A percentile compares a stretch with the other conserved stretches of the same genome.
These are phyloP conservation scores for Pogonognathellus flavescens DNA, from an alignment of 1,140 invertebrate species.

Conservation along the genomic window DNA sequence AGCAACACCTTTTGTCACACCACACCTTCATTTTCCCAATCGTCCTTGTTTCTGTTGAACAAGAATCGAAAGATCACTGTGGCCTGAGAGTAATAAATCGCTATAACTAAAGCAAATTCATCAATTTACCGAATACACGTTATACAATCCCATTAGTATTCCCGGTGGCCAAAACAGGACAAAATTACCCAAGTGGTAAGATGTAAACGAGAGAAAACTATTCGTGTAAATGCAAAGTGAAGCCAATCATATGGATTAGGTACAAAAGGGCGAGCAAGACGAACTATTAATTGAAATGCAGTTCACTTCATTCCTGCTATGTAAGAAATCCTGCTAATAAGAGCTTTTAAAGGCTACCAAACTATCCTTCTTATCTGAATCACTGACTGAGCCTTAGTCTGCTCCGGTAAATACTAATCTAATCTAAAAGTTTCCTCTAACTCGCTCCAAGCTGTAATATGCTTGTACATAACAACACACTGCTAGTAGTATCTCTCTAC, in stretches of 20 bases:
- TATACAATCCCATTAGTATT: slow-evolving; percentile 30
- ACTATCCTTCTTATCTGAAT: no score
- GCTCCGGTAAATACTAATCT: neutral
- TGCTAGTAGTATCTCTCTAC: neutral
- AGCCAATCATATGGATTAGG: slow-evolving; percentile 38
- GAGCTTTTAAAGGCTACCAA: slow-evolving; percentile 3
- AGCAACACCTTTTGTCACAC: slow-evolving; percentile 46
- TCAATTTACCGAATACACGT: slow-evolving; percentile 15
- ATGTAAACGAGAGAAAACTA: slow-evolving; percentile 44
- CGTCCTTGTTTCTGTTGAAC: neutral
- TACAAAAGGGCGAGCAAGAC: slow-evolving; percentile 1
- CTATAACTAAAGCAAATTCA: slow-evolving; percentile 14
- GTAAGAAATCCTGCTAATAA: slow-evolving; percentile 23
- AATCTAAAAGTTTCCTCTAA: slow-evolving; percentile 23
- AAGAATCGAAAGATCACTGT: neutral
- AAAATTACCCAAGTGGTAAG: slow-evolving; percentile 23
- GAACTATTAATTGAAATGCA: slow-evolving; percentile 50
- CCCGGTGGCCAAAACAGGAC: slow-evolving; percentile 46
- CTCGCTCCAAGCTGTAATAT: neutral
- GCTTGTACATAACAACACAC: no score
- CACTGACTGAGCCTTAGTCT: neutral
- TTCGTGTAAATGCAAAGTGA: slow-evolving; percentile 40
- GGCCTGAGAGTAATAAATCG: slow-evolving; percentile 21
- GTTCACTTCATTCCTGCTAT: slow-evolving; percentile 30
- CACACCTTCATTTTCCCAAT: slow-evolving; percentile 21